Conservation (phyloP, 1,140 invertebrate genomes). For the Solen grandis region DNA sequence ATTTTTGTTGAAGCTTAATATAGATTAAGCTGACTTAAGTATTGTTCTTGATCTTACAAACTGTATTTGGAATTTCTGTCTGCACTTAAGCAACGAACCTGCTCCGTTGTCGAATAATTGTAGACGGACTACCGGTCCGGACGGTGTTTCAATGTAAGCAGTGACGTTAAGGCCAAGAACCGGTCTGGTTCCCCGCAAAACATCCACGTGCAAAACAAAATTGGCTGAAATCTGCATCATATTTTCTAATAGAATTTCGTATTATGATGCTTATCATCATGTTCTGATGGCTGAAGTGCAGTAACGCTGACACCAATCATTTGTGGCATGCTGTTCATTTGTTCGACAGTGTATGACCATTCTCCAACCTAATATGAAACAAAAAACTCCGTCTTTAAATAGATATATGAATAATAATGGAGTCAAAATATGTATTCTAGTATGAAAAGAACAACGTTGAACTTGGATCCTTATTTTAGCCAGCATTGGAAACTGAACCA, state of each 20-base stretch:
- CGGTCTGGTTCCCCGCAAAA: slow-evolving; percentile 68
- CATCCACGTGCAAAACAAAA: slow-evolving; percentile 75
- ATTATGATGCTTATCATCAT: slow-evolving; percentile 2
- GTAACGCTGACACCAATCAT: slow-evolving; percentile 35
- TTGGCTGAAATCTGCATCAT: slow-evolving; percentile 55
- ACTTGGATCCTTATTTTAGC: too few species aligned
- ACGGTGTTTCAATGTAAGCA: slow-evolving; percentile 73
- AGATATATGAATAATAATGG: too few species aligned
- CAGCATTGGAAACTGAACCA: too few species aligned
- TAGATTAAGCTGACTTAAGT: not conserved
- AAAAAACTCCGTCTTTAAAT: too few species aligned
- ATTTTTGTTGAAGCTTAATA: not conserved
- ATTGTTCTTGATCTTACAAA: too few species aligned
- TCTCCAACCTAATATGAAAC: slow-evolving; percentile 32
- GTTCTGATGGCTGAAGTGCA: slow-evolving; percentile 5
- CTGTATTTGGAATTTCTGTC: not conserved
- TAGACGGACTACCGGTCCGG: slow-evolving; percentile 55
- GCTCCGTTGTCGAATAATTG: slow-evolving; percentile 85
- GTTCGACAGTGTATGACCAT: slow-evolving; percentile 44
- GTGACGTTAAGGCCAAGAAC: slow-evolving; percentile 74
- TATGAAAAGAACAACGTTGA: too few species aligned
- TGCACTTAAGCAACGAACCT: slow-evolving; percentile 73
- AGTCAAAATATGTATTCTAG: too few species aligned
- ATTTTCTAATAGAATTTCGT: slow-evolving; percentile 34
- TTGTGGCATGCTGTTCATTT: slow-evolving; percentile 1